Percentiles rank a stretch among this genome's conserved stretches.
phyloP scores from a whole-genome alignment of 2,888 invertebrate genomes.

The Drymonia ruficornis region DNA sequence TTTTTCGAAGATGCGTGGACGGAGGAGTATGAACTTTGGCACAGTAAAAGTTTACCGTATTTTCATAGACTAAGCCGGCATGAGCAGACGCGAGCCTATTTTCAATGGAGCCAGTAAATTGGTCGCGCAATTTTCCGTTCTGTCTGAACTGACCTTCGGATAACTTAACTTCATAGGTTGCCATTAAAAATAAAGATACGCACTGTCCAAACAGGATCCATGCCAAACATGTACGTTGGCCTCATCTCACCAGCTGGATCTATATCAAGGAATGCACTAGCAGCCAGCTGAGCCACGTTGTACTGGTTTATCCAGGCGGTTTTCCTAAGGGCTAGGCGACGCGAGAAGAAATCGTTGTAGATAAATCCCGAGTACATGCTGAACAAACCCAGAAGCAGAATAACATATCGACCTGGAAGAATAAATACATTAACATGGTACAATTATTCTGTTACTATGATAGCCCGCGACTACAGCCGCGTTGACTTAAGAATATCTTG shows the following conservation, averaged over 20 bases:
- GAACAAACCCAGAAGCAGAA: conserved; percentile 97
- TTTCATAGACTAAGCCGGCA: too few relatives aligned
- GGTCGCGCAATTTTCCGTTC: too few relatives aligned
- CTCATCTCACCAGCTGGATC: conserved; percentile 85
- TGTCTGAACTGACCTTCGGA: too few relatives aligned
- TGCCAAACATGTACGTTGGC: conserved; percentile 91
- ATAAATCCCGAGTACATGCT: conserved; percentile 98
- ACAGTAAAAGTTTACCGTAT: too few relatives aligned
- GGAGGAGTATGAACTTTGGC: too few relatives aligned
- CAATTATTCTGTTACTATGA: too few relatives aligned
- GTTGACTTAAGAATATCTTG: too few relatives aligned
- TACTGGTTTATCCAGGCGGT: conserved; percentile 89
- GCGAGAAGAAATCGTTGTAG: conserved; percentile 98
- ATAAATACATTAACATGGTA: neutral
- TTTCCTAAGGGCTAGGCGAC: conserved; percentile 90
- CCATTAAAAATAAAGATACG: neutral
- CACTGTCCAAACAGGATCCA: conserved; percentile 89
- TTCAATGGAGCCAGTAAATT: too few relatives aligned
- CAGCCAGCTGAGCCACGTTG: conserved; percentile 22
- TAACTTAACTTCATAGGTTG: too few relatives aligned
- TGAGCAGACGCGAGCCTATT: too few relatives aligned
- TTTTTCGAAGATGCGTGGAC: too few relatives aligned
- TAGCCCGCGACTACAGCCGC: too few relatives aligned
- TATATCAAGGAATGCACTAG: conserved; percentile 68
- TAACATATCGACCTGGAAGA: conserved; percentile 94